Evolutionary conservation across 2,113 vertebrate species (phyloP), one percentile per base, ranked within the genome.

Genomic region (Coturnix japonica): DNA sequence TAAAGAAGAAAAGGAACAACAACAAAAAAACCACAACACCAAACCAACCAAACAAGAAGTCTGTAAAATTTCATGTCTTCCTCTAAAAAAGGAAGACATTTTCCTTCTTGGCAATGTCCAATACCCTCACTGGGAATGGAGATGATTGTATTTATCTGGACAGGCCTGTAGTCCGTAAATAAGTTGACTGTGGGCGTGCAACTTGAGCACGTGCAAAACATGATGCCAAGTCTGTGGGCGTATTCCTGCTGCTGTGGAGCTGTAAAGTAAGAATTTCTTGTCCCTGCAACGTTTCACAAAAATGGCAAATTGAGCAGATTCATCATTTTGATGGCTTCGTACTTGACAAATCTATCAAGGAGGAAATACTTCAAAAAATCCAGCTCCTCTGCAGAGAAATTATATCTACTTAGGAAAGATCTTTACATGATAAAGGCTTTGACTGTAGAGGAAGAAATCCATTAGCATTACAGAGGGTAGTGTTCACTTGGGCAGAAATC

Each of bases 341-440:
- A 79, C 47, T 46, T 39, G 44, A 11, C 43, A 71, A 57, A 54
- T 78, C 21, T 21, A 26, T 76, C 53, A 19, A 69, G 19, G 47
- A 85, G 28, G 56, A 57, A 25, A 3, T 31, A 9, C 18, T 17
- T 74, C 30, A 59, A n/a, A 84, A 84, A 92, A 41, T 73, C 37
- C 67, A 77, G 56, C 37, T 21, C 28, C 71, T 90, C 71, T 76
- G 41, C 30, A 61, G 72, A 65, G 71, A 51, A 92, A 75, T 74
- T 31, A 31, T 26, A 5, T 59, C n/a, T 82, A 2, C 83, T 87
- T 66, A 41, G 69, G 43, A 70, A 73, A 70, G 72, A 13, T 13
- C 37, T 90, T 94, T 51, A 22, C 77, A 16, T 6, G 16, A 77
- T 26, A 61, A 54, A 77, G 33, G 8, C 59, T 73, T 85, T 85